Evolutionary conservation across 2,113 vertebrate genomes (phyloP), one percentile per base, ranked within the genome.

Genomic region (Antennarius striatus): DNA sequence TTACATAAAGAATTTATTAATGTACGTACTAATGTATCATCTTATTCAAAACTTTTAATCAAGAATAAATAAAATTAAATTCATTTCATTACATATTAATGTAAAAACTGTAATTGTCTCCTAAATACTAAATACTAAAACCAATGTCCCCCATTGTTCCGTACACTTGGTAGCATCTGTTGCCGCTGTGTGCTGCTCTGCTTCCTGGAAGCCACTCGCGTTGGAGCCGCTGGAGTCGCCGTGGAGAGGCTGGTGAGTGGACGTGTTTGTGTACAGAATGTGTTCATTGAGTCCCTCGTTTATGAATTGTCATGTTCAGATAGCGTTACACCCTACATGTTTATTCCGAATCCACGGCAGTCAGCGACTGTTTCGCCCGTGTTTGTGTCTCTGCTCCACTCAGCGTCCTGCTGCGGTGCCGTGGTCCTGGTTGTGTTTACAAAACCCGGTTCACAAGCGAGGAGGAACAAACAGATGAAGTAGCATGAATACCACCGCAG

Each of bases 111-210:
- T 0, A 0, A 11, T 15, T 4, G 11, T 48, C 0, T 29, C 22
- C 3, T 48, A 14, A 60, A 71, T 40, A 15, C 2, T 16, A 14
- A 11, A 1, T 12, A 3, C 5, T 2, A n/a, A 12, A 2, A 3
- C 10, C 22, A 22, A 22, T 22, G 22, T 22, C 82, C 79, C 78
- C 69, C 28, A 1, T 14, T 1, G 9, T 15, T 49, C 0, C 0
- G 1, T 1, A 0, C 9, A 79, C 53, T 75, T 93, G 90, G 91
- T 87, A 53, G 57, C 55, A 46, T 82, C 92, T 88, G 84, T 91
- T 88, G 88, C 92, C 89, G 87, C 77, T 90, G 86, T 72, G 63
- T 81, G 84, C 71, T 76, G 71, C 69, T 79, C 82, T 81, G 48
- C 86, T 90, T 90, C 89, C 87, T 91, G 88, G 78, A 76, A 65